A percentile compares a stretch with the other conserved stretches of the same genome.
Evolutionary conservation across 1,140 invertebrate genomes (phyloP).

Genomic region (Tetramorium simillimum): DNA sequence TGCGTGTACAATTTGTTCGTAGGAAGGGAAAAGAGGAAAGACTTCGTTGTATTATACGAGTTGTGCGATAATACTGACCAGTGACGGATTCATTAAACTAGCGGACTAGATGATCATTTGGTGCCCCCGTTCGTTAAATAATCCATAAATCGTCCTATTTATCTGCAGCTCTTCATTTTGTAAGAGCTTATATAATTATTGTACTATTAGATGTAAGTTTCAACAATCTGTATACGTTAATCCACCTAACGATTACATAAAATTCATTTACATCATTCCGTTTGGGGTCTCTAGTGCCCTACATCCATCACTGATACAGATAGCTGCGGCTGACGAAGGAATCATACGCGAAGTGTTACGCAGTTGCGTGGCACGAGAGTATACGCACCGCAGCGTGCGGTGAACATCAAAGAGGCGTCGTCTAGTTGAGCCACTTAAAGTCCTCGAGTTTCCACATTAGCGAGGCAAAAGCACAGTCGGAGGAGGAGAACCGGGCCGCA

Average conservation of each 20-base stretch:
- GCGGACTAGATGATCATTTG: neutral
- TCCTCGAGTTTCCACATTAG: slow-evolving; percentile 82
- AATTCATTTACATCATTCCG: neutral
- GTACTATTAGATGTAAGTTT: neutral
- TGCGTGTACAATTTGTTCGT: slow-evolving; percentile 67
- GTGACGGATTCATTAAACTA: slow-evolving; percentile 43
- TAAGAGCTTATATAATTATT: neutral
- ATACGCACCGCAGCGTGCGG: slow-evolving; percentile 72
- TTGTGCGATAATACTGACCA: slow-evolving; percentile 35
- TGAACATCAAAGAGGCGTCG: slow-evolving; percentile 79
- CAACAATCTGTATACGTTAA: neutral
- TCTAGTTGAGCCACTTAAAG: slow-evolving; percentile 83
- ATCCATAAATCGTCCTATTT: neutral
- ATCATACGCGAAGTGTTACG: slow-evolving; percentile 70
- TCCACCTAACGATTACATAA: neutral
- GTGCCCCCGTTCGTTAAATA: neutral
- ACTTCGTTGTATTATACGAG: slow-evolving; percentile 48
- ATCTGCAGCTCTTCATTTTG: neutral
- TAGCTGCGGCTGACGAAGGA: slow-evolving; percentile 52
- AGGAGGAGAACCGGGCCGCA: slow-evolving; percentile 9
- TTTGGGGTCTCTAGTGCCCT: slow-evolving; percentile 7
- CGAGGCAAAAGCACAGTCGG: slow-evolving; percentile 77
- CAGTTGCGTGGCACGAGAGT: slow-evolving; percentile 73
- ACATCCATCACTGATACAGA: slow-evolving; percentile 42
- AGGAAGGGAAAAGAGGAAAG: slow-evolving; percentile 49